Evolutionary conservation across 1,140 invertebrate genomes (phyloP), one percentile per base, ranked within the genome.

Genomic region (Procambarus virginalis): DNA sequence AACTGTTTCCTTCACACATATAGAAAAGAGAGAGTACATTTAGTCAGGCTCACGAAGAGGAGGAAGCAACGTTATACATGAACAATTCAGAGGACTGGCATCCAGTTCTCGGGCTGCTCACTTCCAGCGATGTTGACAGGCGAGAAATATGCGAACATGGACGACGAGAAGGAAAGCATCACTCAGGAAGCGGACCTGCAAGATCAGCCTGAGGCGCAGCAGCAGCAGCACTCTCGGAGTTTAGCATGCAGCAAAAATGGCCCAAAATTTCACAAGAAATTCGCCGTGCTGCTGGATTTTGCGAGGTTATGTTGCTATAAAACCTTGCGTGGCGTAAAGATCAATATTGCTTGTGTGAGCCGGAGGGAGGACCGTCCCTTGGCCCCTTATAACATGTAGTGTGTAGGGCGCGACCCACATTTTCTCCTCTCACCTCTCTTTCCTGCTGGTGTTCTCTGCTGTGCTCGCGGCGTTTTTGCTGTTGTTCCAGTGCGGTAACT

Each of bases 261-360:
- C 20, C 20, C 22, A 73, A 8, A 73, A 34, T 73, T 73, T 73
- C 22, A 22, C 68, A 22, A 73, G 22, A 73, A 73, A 73, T 34
- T 73, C 68, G 68, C n/a, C 22, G 2, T 73, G n/a, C 68, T 34
- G 20, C 68, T 73, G 20, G n/a, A 73, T 34, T 73, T 73, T 73
- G 68, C 8, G 22, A 73, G 68, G 68, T 73, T 34, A 73, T 73
- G n/a, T 34, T 34, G 68, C 34, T 5, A 34, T 73, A 73, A 73
- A 73, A 22, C n/a, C 68, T 5, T 34, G 68, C 20, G 68, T 22
- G 68, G 68, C n/a, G 68, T 73, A 34, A 34, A 73, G 68, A 73
- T 73, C 68, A 73, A 73, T 34, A 73, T 73, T 73, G 68, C 68
- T 34, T 22, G 68, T 73, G 68, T 73, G 68, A 9, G 68, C 20